Evolutionary conservation across 2,888 invertebrate genomes (phyloP), one percentile per base, ranked within the genome.

Genomic region (Crematogaster levior): DNA sequence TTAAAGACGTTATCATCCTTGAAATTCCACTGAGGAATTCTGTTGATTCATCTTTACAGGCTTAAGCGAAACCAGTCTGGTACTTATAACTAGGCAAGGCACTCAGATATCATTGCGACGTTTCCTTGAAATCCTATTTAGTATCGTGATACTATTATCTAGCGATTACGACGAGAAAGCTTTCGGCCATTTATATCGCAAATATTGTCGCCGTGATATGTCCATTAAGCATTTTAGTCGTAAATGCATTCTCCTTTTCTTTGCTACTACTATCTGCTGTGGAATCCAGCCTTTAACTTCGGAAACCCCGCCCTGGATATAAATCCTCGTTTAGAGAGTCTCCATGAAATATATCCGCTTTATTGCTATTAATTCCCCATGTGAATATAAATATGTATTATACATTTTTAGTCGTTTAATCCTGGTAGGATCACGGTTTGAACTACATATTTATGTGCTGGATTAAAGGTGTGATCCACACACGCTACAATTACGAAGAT

Each of bases 81-180:
- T 56, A 18, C 63, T 53, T 53, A 43, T 43, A 21, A 18, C 68
- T 43, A 30, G 68, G 12, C 15, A 30, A 77, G 53, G 24, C 40
- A 18, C 12, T 75, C 18, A 12, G 37, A 79, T 43, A 37, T 79
- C 58, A 43, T 68, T 40, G 27, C 66, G 53, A 30, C 34, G 12
- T 37, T 75, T 51, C 51, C 5, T 27, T 65, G n/a, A 65, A 51
- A 65, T 51, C 24, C 12, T 37, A 48, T 51, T 24, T 51, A 15
- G 6, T 51, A 2, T 24, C 21, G 34, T n/a, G 40, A 30, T 37
- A 34, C 63, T 58, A 68, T 77, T 77, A 77, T 68, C 68, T 46
- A 68, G 77, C 68, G 70, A 77, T 68, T 68, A 56, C 43, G 30
- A 6, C 34, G 56, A 68, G 56, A 68, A 68, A 79, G 77, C 68